Conservation (phyloP, 2,888 invertebrate genomes). For the Leptothorax acervorum region DNA sequence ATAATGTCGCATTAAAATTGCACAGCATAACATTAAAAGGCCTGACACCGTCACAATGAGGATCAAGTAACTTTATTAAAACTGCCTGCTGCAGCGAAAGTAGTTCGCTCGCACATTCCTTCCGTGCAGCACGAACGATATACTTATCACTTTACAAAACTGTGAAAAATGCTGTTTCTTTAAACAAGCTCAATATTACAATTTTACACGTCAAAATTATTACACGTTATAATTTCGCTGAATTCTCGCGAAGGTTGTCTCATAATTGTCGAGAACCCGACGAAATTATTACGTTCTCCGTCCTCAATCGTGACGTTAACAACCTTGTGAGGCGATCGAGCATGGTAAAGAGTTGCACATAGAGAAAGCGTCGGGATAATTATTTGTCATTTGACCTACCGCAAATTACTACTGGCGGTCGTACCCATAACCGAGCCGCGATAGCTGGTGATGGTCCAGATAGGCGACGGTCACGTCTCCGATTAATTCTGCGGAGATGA, state of each 20-base stretch:
- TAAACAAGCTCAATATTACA: not conserved
- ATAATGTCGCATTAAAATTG: constrained; percentile 1
- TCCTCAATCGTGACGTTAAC: not conserved
- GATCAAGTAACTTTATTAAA: not conserved
- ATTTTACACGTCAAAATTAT: not conserved
- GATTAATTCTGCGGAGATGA: not conserved
- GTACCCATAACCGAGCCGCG: constrained; percentile 4
- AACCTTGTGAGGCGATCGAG: not conserved
- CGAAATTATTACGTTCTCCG: not conserved
- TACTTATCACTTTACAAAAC: not conserved
- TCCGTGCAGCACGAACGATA: not conserved
- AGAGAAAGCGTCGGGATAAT: not conserved
- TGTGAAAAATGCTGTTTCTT: not conserved
- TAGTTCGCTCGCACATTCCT: not conserved
- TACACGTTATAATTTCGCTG: not conserved
- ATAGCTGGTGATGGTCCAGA: not conserved
- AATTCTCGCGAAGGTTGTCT: not conserved
- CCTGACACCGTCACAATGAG: constrained; percentile 9
- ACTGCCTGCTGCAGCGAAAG: not conserved
- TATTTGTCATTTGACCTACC: not conserved
- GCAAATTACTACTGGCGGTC: not conserved
- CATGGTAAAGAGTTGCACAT: not conserved
- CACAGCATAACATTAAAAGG: not conserved
- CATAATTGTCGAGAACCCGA: not conserved
- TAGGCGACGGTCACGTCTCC: not conserved